A percentile compares a stretch with the other conserved stretches of the same genome.
Conservation (phyloP, 2,888 invertebrate species). For the Pterobdella sp. region DNA sequence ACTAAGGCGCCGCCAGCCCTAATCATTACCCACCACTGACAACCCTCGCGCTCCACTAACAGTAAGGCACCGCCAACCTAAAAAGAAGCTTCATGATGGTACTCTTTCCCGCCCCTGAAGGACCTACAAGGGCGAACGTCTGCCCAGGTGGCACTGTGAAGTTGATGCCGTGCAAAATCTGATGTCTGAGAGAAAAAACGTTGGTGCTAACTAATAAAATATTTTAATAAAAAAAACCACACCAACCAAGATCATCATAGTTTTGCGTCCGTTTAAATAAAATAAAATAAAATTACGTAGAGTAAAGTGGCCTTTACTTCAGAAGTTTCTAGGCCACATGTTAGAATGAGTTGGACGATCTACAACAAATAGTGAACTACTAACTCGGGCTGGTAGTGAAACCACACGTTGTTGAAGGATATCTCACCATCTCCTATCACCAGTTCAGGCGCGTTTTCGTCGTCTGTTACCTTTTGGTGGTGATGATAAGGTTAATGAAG, state of each 20-base stretch:
- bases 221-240: background rate
- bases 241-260: background rate
- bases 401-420: constrained; percentile 80
- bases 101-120: constrained; percentile 48
- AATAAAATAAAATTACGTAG: background rate
- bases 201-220: background rate
- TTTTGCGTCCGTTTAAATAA: background rate
- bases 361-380: constrained; percentile 31
- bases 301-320: background rate
- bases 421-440: constrained; percentile 61
- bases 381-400: constrained; percentile 62
- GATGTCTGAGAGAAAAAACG: constrained; percentile 40
- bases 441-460: constrained; percentile 68
- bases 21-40: too few relatives aligned
- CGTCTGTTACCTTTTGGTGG: constrained; percentile 57
- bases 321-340: background rate
- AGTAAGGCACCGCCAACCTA: constrained; percentile 32
- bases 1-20: too few relatives aligned
- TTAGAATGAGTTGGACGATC: background rate
- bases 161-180: constrained; percentile 44
- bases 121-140: constrained; percentile 46
- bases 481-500: background rate
- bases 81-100: constrained; percentile 53
- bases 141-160: constrained; percentile 48
- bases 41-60: too few relatives aligned